Conservation (phyloP, 2,888 invertebrate species). For the Heliconius aoede region DNA sequence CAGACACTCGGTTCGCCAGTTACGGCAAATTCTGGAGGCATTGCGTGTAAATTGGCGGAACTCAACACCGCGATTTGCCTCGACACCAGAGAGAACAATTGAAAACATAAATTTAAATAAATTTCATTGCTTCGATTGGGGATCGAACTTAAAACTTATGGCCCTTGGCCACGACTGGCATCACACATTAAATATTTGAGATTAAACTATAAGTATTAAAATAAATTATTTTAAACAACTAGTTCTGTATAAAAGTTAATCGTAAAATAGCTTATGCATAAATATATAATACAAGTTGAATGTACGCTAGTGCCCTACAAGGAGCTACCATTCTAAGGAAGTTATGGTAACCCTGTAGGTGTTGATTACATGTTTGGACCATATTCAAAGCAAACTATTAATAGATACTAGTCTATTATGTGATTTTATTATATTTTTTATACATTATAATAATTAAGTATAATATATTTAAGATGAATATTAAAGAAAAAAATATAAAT, state of each 20-base stretch:
- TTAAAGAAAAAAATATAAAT: too few species aligned
- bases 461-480: too few species aligned
- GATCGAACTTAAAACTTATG: too few species aligned
- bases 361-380: conserved; percentile 23
- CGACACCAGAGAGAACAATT: too few species aligned
- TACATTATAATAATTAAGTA: too few species aligned
- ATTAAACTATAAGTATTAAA: not conserved
- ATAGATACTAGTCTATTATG: not conserved
- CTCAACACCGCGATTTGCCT: too few species aligned
- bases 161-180: not conserved
- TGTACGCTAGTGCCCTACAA: conserved; percentile 28
- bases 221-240: not conserved
- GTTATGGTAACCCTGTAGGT: conserved; percentile 27
- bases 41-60: too few species aligned
- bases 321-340: conserved; percentile 12
- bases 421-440: too few species aligned
- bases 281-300: conserved; percentile 28
- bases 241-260: conserved; percentile 15
- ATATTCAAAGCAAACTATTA: conserved; percentile 15
- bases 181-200: not conserved
- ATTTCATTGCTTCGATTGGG: too few species aligned
- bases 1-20: too few species aligned
- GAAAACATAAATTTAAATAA: too few species aligned
- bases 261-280: conserved; percentile 26
- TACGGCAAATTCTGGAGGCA: too few species aligned